Base-by-base conservation (phyloP, 2,888 invertebrate genomes). In the Litoditis marina region DNA sequence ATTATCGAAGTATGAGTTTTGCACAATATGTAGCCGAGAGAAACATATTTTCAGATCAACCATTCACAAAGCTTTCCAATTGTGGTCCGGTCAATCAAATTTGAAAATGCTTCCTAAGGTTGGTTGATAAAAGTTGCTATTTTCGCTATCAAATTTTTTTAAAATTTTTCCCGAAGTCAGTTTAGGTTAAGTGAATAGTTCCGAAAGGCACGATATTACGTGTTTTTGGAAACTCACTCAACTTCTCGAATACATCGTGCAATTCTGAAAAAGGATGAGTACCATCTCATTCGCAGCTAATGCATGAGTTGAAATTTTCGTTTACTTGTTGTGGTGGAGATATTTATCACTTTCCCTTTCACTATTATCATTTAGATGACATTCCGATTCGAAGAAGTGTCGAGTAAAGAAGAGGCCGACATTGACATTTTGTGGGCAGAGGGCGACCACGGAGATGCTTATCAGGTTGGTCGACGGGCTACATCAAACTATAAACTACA, bases 391-490 rank as follows among this genome's bases (percentile, higher is more conserved):
- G 73, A 67, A 32, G 82, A 82, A 64, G 81, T 80, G 2, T 13
- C 63, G 80, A 85, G 19, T 82, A 86, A 87, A 0, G 76, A 62
- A n/a, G 84, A 86, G 8, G 90, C 90, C 0, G 90, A 91, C 81
- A 91, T 92, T 68, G 87, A 88, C 60, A 87, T 91, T 25, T 87
- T 88, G 2, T 92, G 91, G 85, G 89, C 88, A 1, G 86, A 86
- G 50, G 82, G 80, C 16, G 69, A 77, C 3, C 81, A 81, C 61
- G 80, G 79, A 13, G 81, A 81, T 60, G 65, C 69, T n/a, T 70
- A 78, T 60, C 63, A 68, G 34, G 75, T 76, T 7, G 28, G 55
- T 47, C 3, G n/a, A n/a, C n/a, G n/a, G n/a, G n/a, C n/a, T n/a
- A n/a, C n/a, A n/a, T n/a, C n/a, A n/a, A n/a, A n/a, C n/a, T n/a